phyloP scores from a whole-genome alignment of 2,113 vertebrate genomes.

The Ctenodactylus gundi region DNA sequence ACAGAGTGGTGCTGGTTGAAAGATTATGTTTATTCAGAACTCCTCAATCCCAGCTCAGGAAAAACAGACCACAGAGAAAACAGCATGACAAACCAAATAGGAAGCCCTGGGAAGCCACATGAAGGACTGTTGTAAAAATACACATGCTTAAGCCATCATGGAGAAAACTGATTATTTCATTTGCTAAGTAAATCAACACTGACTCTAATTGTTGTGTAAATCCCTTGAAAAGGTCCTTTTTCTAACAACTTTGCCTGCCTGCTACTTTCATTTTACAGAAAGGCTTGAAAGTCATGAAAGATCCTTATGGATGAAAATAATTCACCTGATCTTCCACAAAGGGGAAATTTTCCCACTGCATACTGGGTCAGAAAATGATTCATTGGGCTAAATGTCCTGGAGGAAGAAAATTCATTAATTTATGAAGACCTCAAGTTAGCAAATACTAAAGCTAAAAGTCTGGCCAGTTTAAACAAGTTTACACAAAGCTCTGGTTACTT shows the following conservation, averaged over 20 bases:
- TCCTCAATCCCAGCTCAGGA: background rate
- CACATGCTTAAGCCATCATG: background rate
- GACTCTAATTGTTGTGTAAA: background rate
- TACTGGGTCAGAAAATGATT: background rate
- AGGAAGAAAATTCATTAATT: constrained; percentile 67
- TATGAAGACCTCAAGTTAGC: constrained; percentile 73
- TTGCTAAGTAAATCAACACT: background rate
- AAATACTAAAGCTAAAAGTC: constrained; percentile 74
- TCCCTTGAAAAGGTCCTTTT: background rate
- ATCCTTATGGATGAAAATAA: background rate
- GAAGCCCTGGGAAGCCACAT: background rate
- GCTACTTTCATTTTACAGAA: background rate
- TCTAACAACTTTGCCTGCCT: background rate
- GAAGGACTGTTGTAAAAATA: background rate
- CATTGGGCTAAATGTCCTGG: background rate
- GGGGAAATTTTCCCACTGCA: background rate
- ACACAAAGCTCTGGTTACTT: constrained; percentile 72
- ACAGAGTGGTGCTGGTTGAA: background rate
- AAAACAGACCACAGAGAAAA: background rate
- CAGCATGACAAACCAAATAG: background rate
- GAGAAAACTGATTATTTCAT: background rate
- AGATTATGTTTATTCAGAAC: background rate
- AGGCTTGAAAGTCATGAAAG: background rate
- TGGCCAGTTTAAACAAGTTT: constrained; percentile 78
- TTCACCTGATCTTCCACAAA: background rate